Evolutionary conservation across 2,113 vertebrate genomes (phyloP).

Genomic region (Pachyramphus minor): DNA sequence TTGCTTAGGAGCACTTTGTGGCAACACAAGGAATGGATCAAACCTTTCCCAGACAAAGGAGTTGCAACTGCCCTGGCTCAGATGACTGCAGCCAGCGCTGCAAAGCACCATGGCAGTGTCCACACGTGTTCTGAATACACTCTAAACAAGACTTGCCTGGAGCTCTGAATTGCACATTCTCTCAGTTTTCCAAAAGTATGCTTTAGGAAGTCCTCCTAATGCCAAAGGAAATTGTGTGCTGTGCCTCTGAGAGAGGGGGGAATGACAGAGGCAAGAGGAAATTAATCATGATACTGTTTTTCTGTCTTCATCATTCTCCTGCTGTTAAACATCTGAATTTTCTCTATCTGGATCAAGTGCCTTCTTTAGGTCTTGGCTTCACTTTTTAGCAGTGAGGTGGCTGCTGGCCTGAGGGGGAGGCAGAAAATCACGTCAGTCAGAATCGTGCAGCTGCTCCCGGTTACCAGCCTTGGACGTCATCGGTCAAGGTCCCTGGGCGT

Average conservation of each 20-base stretch:
- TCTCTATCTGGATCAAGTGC: not conserved
- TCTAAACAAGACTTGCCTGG: not conserved
- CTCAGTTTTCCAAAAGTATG: not conserved
- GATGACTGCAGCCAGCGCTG: not conserved
- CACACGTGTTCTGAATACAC: not conserved
- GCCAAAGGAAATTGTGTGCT: not conserved
- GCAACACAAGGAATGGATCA: not conserved
- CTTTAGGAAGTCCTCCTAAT: not conserved
- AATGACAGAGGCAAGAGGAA: not conserved
- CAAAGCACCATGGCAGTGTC: not conserved
- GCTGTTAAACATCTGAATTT: not conserved
- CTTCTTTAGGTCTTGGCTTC: not conserved
- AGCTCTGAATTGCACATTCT: not conserved
- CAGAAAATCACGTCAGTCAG: not conserved
- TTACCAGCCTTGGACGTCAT: not conserved
- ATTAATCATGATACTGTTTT: not conserved
- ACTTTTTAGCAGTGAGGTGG: not conserved
- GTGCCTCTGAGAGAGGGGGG: not conserved
- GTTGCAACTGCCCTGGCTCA: not conserved
- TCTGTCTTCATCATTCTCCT: not conserved
- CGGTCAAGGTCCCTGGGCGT: fast-evolving
- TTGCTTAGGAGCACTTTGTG: not conserved
- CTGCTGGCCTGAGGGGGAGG: not conserved
- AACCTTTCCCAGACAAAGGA: not conserved
- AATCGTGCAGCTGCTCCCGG: not conserved